Percentiles rank a stretch among this genome's conserved stretches.
These are phyloP conservation scores for Gobius niger DNA, from an alignment of 2,113 vertebrate genomes.

Conservation along the genomic window DNA sequence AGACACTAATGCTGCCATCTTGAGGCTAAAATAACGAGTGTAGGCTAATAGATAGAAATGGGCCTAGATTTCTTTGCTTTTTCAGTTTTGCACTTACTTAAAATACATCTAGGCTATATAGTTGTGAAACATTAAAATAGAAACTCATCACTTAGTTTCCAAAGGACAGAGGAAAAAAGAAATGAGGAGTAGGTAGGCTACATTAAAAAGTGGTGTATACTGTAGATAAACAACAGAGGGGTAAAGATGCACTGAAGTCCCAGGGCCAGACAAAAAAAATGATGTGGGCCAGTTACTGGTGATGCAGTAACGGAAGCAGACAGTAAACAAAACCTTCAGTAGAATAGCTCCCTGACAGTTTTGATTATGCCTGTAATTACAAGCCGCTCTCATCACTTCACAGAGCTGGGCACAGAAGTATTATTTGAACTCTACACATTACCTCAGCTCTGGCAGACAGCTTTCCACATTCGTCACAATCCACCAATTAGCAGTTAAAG, in stretches of 20 bases:
- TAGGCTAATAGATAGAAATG: neutral
- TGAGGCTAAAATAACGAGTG: conserved; percentile 1
- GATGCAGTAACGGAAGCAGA: conserved; percentile 59
- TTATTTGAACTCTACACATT: conserved; percentile 68
- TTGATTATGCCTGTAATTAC: conserved; percentile 76
- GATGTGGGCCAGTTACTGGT: conserved; percentile 28
- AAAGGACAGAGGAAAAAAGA: too few species aligned
- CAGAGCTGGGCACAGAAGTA: conserved; percentile 64
- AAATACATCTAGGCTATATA: too few species aligned
- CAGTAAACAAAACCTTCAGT: conserved; percentile 56
- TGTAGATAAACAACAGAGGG: conserved; percentile 6
- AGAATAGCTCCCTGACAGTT: conserved; percentile 67
- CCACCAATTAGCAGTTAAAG: conserved; percentile 63
- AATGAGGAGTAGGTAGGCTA: too few species aligned
- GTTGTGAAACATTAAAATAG: too few species aligned
- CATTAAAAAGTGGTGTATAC: too few species aligned
- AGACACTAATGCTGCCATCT: conserved; percentile 54
- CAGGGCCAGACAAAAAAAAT: conserved; percentile 26
- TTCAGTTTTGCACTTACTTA: neutral
- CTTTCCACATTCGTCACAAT: conserved; percentile 60
- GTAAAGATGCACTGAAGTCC: conserved; percentile 45
- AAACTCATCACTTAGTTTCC: too few species aligned
- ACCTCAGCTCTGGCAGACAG: conserved; percentile 73
- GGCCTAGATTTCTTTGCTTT: neutral
- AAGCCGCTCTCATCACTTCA: conserved; percentile 64